Conservation (phyloP, 2,797 vertebrate genomes). For the Acropternis orthonyx region DNA sequence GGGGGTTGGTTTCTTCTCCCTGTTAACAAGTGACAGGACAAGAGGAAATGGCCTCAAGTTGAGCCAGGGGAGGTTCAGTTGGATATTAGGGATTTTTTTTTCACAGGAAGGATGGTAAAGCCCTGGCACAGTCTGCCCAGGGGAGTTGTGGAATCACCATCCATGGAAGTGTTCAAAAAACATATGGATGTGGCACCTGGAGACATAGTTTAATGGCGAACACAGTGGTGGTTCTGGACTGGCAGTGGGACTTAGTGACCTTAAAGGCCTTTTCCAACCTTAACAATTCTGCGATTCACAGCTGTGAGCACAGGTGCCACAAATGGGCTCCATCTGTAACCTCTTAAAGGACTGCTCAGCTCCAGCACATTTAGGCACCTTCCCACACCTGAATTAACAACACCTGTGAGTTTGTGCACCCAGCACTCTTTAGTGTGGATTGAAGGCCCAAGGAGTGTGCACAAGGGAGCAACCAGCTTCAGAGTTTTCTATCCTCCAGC, state of each 20-base stretch:
- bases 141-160: not conserved
- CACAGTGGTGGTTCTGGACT: not conserved
- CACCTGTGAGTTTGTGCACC: not conserved
- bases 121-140: not conserved
- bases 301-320: not conserved
- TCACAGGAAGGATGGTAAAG: not conserved
- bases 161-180: not conserved
- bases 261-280: not conserved
- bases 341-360: not conserved
- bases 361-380: not conserved
- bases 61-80: not conserved
- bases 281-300: not conserved
- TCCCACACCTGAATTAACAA: not conserved
- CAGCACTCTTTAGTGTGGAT: not conserved
- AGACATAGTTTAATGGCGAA: not conserved
- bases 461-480: too few species aligned
- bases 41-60: not conserved
- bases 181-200: not conserved
- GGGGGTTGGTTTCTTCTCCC: not conserved
- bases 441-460: fast-evolving
- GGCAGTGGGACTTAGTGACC: not conserved
- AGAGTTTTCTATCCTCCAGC: not conserved
- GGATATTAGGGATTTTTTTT: not conserved
- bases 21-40: not conserved
- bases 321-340: not conserved